phyloP scores from a whole-genome alignment of 2,797 vertebrate genomes.

The Tiaroga cobitis region DNA sequence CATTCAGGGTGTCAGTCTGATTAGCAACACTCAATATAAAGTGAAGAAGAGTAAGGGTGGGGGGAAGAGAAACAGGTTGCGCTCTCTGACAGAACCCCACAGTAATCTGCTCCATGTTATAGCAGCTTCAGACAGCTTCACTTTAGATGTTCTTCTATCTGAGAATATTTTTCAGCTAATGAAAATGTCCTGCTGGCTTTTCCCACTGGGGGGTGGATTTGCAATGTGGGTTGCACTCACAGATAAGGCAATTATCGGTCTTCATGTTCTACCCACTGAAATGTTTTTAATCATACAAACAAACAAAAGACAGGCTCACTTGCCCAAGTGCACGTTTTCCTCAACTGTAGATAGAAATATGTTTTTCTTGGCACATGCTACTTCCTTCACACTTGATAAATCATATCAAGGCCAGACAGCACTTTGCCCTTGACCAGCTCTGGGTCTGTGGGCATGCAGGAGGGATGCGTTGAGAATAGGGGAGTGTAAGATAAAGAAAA shows the following conservation, averaged over 20 bases:
- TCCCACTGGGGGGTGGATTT: slow-evolving; percentile 35
- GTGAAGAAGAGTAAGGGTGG: slow-evolving; percentile 3
- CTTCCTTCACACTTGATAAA: slow-evolving; percentile 70
- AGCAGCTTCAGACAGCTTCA: slow-evolving; percentile 28
- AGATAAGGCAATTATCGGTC: slow-evolving; percentile 38
- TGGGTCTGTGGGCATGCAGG: slow-evolving; percentile 44
- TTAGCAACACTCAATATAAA: slow-evolving; percentile 33
- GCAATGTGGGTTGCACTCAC: slow-evolving; percentile 32
- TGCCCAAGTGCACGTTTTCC: slow-evolving; percentile 61
- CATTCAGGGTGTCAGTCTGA: slow-evolving; percentile 43
- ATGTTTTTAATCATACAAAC: not conserved
- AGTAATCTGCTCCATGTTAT: slow-evolving; percentile 36
- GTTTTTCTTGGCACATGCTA: slow-evolving; percentile 63
- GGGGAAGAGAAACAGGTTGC: slow-evolving; percentile 2
- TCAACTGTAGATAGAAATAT: slow-evolving; percentile 58
- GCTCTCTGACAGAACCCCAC: slow-evolving; percentile 26
- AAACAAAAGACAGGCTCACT: slow-evolving; percentile 47
- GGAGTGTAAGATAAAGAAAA: slow-evolving; percentile 49
- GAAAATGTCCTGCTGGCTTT: slow-evolving; percentile 40
- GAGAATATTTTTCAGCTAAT: slow-evolving; percentile 42
- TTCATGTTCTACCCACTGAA: slow-evolving; percentile 29
- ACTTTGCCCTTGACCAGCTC: slow-evolving; percentile 63
- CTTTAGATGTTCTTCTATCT: slow-evolving; percentile 27
- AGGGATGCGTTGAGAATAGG: slow-evolving; percentile 55
- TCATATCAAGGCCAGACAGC: slow-evolving; percentile 55